Evolutionary conservation across 2,797 vertebrate genomes (phyloP), one percentile per base, ranked within the genome.

Genomic region (Gymnopithys bicolor): DNA sequence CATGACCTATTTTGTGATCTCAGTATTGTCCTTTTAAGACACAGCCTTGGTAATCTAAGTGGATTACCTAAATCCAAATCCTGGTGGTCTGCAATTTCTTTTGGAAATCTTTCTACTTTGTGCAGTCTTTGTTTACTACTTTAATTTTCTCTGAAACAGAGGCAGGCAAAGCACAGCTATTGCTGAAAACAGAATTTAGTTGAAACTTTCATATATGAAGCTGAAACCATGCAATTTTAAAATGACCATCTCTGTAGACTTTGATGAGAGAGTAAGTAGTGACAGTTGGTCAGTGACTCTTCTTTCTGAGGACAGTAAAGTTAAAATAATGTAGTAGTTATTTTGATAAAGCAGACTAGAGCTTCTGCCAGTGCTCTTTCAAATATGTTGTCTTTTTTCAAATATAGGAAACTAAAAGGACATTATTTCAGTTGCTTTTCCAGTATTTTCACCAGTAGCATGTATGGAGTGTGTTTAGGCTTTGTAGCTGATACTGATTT

Each of bases 11-110:
- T 98, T 97, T 97, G 93, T 96, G 86, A 94, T 98, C 94, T 96
- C 94, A 91, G 94, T 94, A 96, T 97, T 97, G 95, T 95, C 94
- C 93, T 97, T 98, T 96, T 97, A 98, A 98, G 91, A 98, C 97
- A 96, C 37, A 98, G 96, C 96, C 95, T 49, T 96, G 95, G 95
- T 98, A 98, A 98, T 98, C 97, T 98, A 98, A 98, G 95, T 98
- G 97, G 98, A 98, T 98, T 98, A 98, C 91, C 87, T 97, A 97
- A 98, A 98, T 98, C 97, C 97, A 97, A 98, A 98, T 98, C 97
- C 97, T 89, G 94, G 94, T 97, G 96, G 97, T 98, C 96, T 97
- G 91, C 91, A 97, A 85, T 98, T 98, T 98, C 95, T 98, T 98
- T 95, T 93, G 94, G 92, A 97, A 97, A 96, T 96, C 94, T 97